Evolutionary conservation across 2,797 vertebrate species (phyloP).

Genomic region (Mormyrops boulengeri): DNA sequence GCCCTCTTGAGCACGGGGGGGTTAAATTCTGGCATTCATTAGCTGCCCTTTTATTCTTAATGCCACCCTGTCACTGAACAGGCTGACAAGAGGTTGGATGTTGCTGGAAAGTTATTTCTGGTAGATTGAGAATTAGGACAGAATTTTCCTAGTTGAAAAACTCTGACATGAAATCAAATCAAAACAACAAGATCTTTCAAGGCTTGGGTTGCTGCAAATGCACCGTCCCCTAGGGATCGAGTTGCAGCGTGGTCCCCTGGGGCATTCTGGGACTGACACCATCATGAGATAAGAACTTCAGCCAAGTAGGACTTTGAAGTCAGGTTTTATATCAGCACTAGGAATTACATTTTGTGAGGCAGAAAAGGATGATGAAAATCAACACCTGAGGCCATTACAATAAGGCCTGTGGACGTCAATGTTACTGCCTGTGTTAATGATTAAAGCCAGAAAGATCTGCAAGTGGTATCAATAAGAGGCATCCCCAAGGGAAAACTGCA

Average conservation of each 20-base stretch:
- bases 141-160: not conserved
- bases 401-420: not conserved
- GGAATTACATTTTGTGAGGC: not conserved
- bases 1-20: not conserved
- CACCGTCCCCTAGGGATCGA: not conserved
- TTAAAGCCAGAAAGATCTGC: not conserved
- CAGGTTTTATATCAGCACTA: not conserved
- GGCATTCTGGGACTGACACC: not conserved
- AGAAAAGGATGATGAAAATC: not conserved
- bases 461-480: not conserved
- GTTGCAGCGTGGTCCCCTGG: not conserved
- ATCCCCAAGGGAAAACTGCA: not conserved
- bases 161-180: not conserved
- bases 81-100: not conserved
- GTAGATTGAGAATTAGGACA: not conserved
- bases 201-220: not conserved
- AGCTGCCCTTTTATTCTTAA: not conserved
- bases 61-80: not conserved
- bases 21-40: not conserved
- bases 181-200: constrained; percentile 6
- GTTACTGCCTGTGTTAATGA: not conserved
- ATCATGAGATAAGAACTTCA: not conserved
- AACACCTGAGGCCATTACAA: not conserved
- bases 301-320: not conserved
- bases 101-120: not conserved